Evolutionary conservation across 2,888 invertebrate species (phyloP).

Genomic region (Lordiphosa fenestrarum): DNA sequence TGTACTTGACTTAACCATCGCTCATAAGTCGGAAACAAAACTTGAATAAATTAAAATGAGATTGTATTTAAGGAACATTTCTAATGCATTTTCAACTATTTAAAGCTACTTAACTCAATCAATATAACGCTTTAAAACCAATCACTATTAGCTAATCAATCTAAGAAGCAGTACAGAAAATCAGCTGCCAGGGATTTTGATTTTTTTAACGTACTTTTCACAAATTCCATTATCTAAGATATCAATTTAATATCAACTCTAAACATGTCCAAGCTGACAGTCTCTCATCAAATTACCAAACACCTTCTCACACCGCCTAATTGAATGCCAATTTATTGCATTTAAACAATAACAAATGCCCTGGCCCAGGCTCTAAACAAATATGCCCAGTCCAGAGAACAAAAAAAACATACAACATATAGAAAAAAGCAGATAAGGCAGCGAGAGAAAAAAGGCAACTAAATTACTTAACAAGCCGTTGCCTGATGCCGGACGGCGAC

Average conservation of each 20-base stretch:
- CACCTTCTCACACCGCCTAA: constrained; percentile 49
- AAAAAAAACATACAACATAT: constrained; percentile 25
- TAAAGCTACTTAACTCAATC: no score
- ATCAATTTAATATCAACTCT: constrained; percentile 10
- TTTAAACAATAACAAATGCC: constrained; percentile 45
- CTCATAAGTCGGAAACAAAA: no score
- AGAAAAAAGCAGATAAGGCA: constrained; percentile 2
- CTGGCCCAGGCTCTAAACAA: constrained; percentile 27
- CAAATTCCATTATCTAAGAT: constrained; percentile 7
- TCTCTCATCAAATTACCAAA: constrained; percentile 19
- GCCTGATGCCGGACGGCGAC: constrained; percentile 13
- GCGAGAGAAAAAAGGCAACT: constrained; percentile 47
- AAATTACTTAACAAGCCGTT: constrained; percentile 70
- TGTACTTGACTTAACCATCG: no score
- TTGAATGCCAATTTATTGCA: constrained; percentile 57
- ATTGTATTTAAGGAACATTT: no score
- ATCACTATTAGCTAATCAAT: no score
- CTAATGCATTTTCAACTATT: no score
- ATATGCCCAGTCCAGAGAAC: constrained; percentile 27
- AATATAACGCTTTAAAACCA: no score
- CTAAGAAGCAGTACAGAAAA: no score
- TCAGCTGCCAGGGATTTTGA: no score
- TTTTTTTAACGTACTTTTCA: neutral
- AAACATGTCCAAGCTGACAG: constrained; percentile 9
- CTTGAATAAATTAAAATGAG: no score